Conservation (phyloP, 2,797 vertebrate species). For the Argya squamiceps region DNA sequence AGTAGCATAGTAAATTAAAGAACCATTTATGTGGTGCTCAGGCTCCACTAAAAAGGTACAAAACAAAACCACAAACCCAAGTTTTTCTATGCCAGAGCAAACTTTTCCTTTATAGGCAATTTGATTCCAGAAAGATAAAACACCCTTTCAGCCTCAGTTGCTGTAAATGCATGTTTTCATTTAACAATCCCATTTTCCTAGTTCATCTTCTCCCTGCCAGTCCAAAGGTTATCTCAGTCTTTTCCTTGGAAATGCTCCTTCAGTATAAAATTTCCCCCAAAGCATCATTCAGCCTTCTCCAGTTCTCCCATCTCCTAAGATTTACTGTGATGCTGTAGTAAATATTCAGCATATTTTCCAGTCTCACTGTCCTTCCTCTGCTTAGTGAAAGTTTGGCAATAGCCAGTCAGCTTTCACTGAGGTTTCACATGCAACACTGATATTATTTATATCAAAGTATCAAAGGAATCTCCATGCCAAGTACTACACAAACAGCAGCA, state of each 20-base stretch:
- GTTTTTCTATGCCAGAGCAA: not conserved
- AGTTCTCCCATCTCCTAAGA: not conserved
- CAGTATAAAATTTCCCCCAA: not conserved
- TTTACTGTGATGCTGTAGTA: not conserved
- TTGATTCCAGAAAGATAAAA: not conserved
- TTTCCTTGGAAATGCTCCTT: not conserved
- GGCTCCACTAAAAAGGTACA: not conserved
- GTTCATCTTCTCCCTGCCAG: not conserved
- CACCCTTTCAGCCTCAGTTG: not conserved
- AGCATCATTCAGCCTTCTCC: not conserved
- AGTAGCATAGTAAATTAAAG: not conserved
- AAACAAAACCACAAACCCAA: not conserved
- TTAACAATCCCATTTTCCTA: not conserved
- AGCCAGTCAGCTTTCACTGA: not conserved
- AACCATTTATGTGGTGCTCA: not conserved
- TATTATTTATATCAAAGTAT: not conserved
- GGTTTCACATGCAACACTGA: not conserved
- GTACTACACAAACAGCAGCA: not conserved
- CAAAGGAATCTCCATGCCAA: not conserved
- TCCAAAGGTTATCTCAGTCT: not conserved
- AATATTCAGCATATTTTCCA: not conserved
- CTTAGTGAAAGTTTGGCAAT: not conserved
- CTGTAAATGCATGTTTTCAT: not conserved
- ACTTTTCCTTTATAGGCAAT: not conserved
- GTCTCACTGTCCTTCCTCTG: not conserved